A percentile compares a stretch with the other conserved stretches of the same genome.
phyloP scores from a whole-genome alignment of 1,140 invertebrate species.

The Ceratosolen solmsi region DNA sequence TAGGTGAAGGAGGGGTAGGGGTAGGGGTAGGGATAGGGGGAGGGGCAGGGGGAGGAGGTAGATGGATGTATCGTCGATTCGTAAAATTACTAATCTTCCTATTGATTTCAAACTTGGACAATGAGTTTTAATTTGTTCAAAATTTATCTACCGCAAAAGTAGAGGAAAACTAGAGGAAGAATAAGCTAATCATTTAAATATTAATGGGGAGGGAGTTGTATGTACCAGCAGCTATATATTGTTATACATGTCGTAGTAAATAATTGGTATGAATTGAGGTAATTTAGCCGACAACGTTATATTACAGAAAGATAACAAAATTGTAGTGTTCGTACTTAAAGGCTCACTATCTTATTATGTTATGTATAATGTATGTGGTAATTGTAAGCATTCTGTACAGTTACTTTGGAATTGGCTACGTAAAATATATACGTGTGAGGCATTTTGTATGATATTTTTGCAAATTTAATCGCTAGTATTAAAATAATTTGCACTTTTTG shows the following conservation, averaged over 20 bases:
- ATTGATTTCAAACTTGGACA: too few relatives aligned
- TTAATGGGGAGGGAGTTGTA: neutral
- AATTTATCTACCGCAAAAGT: too few relatives aligned
- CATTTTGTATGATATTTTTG: neutral
- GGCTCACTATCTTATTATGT: neutral
- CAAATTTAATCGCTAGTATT: neutral
- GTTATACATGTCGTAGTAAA: neutral
- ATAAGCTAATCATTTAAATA: neutral
- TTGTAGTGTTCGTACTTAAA: slow-evolving; percentile 13
- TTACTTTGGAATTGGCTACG: neutral
- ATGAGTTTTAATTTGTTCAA: too few relatives aligned
- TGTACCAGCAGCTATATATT: neutral
- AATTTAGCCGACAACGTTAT: neutral
- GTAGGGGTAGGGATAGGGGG: too few relatives aligned
- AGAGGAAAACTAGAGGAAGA: too few relatives aligned
- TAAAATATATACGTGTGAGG: too few relatives aligned
- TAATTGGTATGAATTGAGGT: slow-evolving; percentile 3
- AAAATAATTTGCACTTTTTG: neutral
- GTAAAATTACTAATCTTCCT: too few relatives aligned
- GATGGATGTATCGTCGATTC: too few relatives aligned
- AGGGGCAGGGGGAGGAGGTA: too few relatives aligned
- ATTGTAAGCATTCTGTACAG: neutral
- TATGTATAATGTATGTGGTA: neutral
- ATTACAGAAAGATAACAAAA: slow-evolving; percentile 29
- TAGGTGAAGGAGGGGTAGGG: too few relatives aligned